Evolutionary conservation across 2,113 vertebrate species (phyloP), one percentile per base, ranked within the genome.

Genomic region (Sigmodon hispidus): DNA sequence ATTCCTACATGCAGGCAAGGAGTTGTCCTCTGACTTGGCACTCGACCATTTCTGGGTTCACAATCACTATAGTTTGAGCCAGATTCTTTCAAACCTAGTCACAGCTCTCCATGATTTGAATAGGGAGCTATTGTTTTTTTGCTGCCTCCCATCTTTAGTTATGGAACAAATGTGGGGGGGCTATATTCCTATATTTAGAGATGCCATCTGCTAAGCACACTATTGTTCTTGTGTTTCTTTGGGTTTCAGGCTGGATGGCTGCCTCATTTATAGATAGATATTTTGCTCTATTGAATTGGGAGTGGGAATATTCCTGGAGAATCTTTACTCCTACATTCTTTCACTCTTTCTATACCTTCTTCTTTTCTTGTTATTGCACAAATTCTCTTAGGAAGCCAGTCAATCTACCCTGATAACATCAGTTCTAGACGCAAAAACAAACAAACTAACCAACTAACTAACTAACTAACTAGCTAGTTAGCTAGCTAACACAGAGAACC

Each of bases 31-130:
- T 92, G 43, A 77, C 67, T 72, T 94, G 65, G 24, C 91, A 90
- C 17, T 50, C 79, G 31, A 96, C 43, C n/a, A 67, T 93, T 79
- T 72, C 70, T 92, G 93, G 45, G 36, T n/a, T 92, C 52, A 61
- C 26, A 3, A 79, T 57, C 73, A 79, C 77, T 95, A 55, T 80
- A 52, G 48, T 88, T 86, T 57, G 70, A 96, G 40, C 15, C 43
- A 55, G 43, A 85, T 92, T 92, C 61, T 93, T 93, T 61, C 61
- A 67, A 70, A 40, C 52, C 43, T 95, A 96, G 96, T 95, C 63
- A 94, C 94, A 88, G 93, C 63, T 59, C 79, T 22, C 73, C 75
- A 48, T 87, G 87, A 94, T 92, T 97, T 94, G 77, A 91, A 80
- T 87, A 7, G 1, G 69, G 88, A 19, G 0, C 31, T 94, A 43